Evolutionary conservation across 2,113 vertebrate species (phyloP), one percentile per base, ranked within the genome.

Genomic region (Petromus typicus): DNA sequence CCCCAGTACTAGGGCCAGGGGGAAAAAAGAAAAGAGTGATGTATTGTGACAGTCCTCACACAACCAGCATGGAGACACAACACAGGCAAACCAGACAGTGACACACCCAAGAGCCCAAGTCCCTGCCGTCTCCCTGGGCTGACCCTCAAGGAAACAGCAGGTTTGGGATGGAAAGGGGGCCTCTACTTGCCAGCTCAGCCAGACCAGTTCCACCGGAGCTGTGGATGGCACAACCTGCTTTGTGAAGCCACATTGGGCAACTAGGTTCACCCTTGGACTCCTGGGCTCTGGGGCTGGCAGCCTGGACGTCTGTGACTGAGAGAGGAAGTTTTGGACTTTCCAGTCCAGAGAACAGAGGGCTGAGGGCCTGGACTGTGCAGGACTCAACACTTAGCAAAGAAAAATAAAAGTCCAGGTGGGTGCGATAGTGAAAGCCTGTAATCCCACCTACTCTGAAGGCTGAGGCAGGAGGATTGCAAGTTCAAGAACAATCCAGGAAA

Each of bases 161-260:
- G 64, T 54, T 95, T 81, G 40, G 83, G 54, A 91, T 89, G 84
- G 63, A 51, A 95, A 81, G 71, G 27, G 85, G 81, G 40, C 61
- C 78, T 79, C 79, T 81, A 56, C 92, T 86, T 54, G 96, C 73
- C 96, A 0, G 83, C 95, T 97, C 79, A 66, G 94, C 91, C 64
- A 0, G 59, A 98, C 97, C n/a, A 69, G 97, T 97, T 98, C 79
- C 54, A 34, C 97, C 40, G 73, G 91, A 27, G 69, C 66, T 45
- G 12, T 1, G n/a, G 89, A 80, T 84, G 89, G 86, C 89, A 95
- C 69, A 95, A 89, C 94, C 83, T 10, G 17, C 93, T 91, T 97
- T 95, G 73, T 95, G 96, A 96, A 97, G 97, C 83, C 37, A 32
- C 0, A 2, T 98, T 97, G 95, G 95, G 97, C 94, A 97, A 98